Evolutionary conservation across 2,888 invertebrate species (phyloP).

Genomic region (Amiota communis): DNA sequence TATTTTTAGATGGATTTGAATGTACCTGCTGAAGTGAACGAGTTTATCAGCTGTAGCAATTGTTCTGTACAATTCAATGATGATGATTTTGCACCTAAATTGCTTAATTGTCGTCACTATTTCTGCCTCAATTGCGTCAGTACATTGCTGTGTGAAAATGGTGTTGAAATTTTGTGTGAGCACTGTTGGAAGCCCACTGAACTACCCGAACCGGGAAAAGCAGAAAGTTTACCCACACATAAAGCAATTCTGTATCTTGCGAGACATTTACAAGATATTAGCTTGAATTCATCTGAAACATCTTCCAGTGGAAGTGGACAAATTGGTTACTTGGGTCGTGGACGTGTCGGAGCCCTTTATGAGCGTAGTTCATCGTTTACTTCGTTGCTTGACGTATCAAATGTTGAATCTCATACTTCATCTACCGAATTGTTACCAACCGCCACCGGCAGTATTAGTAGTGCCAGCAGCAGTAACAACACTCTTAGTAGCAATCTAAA

Average conservation of each 20-base stretch:
- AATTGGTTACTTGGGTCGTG: neutral
- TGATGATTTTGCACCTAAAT: slow-evolving; percentile 81
- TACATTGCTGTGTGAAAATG: slow-evolving; percentile 79
- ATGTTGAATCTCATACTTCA: slow-evolving; percentile 1
- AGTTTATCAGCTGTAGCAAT: slow-evolving; percentile 83
- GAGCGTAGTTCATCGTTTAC: slow-evolving; percentile 47
- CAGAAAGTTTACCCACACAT: slow-evolving; percentile 81
- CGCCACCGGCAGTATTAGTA: slow-evolving; percentile 26
- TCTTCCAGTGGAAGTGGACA: neutral
- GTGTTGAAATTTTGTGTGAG: slow-evolving; percentile 81
- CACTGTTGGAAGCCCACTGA: slow-evolving; percentile 85
- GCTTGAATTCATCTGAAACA: slow-evolving; percentile 54
- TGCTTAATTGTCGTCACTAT: slow-evolving; percentile 84
- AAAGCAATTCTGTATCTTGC: slow-evolving; percentile 80
- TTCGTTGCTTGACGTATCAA: slow-evolving; percentile 43
- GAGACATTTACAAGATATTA: slow-evolving; percentile 77
- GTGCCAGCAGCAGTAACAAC: slow-evolving; percentile 14
- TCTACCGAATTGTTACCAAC: neutral
- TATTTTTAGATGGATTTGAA: slow-evolving; percentile 76
- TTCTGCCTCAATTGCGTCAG: slow-evolving; percentile 85
- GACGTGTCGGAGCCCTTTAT: slow-evolving; percentile 14
- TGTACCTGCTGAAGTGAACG: slow-evolving; percentile 81
- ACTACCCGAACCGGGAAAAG: slow-evolving; percentile 77
- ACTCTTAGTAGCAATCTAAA: slow-evolving; percentile 13
- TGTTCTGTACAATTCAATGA: slow-evolving; percentile 85